Evolutionary conservation across 2,797 vertebrate genomes (phyloP).

Genomic region (Macropodus opercularis): DNA sequence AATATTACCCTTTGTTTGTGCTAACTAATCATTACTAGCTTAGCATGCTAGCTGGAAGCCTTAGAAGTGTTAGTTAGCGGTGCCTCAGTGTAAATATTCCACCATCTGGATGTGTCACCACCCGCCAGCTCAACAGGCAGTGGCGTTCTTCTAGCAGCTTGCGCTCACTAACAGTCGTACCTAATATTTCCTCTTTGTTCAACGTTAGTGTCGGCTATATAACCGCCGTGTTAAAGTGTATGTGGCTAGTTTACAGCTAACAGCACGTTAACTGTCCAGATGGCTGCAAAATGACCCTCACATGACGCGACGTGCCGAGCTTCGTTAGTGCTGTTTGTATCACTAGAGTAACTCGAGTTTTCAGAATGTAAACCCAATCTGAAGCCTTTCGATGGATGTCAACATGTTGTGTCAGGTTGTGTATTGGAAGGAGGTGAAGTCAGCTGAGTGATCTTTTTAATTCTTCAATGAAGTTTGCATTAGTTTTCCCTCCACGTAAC

Average conservation of each 20-base stretch:
- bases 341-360: not conserved
- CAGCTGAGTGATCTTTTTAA: no score
- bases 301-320: not conserved
- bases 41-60: constrained; percentile 25
- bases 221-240: not conserved
- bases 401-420: no score
- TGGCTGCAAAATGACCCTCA: no score
- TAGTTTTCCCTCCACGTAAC: no score
- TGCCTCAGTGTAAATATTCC: constrained; percentile 6
- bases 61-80: not conserved
- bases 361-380: not conserved
- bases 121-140: not conserved
- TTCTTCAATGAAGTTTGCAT: not conserved
- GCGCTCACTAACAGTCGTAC: no score
- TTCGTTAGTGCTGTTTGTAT: not conserved
- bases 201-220: not conserved
- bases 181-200: not conserved
- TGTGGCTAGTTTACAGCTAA: not conserved
- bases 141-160: no score
- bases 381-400: no score
- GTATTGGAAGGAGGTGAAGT: no score
- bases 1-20: no score
- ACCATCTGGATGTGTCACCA: constrained; percentile 1
- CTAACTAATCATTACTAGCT: constrained; percentile 3
- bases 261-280: not conserved